These are phyloP conservation scores for Poeciliopsis prolifica DNA, from an alignment of 2,113 vertebrate species.

Conservation along the genomic window DNA sequence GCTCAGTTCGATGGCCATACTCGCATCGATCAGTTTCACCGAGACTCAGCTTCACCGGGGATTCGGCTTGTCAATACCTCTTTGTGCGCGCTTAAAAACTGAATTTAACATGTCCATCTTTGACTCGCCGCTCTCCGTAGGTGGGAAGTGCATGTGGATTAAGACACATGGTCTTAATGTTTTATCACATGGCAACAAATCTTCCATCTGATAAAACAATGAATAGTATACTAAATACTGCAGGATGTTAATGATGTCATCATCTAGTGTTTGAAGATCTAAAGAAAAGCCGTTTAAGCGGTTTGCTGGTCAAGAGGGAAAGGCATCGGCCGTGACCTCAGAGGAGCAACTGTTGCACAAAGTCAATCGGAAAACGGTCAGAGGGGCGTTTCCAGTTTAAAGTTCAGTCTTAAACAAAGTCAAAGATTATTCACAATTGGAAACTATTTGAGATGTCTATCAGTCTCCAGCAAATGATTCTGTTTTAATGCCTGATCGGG, in stretches of 20 bases:
- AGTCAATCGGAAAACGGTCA: background rate
- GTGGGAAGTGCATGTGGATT: background rate
- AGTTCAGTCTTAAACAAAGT: no score
- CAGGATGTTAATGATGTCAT: background rate
- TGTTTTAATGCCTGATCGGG: no score
- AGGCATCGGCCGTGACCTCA: background rate
- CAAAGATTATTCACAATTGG: no score
- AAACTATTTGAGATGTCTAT: no score
- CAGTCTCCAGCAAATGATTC: no score
- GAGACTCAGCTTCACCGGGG: conserved; percentile 55
- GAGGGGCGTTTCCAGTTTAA: no score
- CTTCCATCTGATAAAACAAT: background rate
- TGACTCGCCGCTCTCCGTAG: background rate
- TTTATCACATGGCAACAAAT: background rate
- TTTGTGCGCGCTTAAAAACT: conserved; percentile 56
- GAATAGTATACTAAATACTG: no score
- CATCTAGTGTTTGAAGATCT: background rate
- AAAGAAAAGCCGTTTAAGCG: background rate
- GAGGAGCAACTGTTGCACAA: background rate
- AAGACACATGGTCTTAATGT: background rate
- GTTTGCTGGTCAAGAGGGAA: background rate
- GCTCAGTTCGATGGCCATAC: conserved; percentile 62
- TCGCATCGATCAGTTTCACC: conserved; percentile 64
- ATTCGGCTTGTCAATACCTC: conserved; percentile 59
- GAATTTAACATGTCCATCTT: conserved; percentile 57